A percentile compares a stretch with the other conserved stretches of the same genome.
Conservation (phyloP, 2,888 invertebrate genomes). For the Euzetes globulus region DNA sequence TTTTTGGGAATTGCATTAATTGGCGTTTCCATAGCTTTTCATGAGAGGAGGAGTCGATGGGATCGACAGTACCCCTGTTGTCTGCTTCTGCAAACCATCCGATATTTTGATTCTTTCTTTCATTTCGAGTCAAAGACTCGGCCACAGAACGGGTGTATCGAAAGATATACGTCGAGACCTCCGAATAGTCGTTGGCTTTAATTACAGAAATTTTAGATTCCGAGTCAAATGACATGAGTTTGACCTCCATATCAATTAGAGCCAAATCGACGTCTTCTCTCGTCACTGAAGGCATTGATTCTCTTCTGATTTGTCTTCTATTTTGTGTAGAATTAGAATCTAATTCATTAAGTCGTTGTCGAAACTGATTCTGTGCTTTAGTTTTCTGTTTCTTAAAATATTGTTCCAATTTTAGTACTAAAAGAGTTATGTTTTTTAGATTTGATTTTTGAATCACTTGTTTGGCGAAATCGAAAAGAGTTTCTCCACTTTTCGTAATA, state of each 20-base stretch:
- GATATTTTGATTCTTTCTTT: neutral
- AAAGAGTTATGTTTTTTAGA: constrained; percentile 10
- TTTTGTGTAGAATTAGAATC: neutral
- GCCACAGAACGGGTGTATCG: constrained; percentile 27
- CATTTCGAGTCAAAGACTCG: constrained; percentile 2
- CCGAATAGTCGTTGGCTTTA: neutral
- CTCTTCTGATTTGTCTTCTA: constrained; percentile 6
- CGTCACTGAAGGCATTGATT: neutral
- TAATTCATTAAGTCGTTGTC: constrained; percentile 10
- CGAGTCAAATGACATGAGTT: constrained; percentile 7
- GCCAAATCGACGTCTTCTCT: constrained; percentile 22
- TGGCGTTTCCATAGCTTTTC: constrained; percentile 26
- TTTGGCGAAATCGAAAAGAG: constrained; percentile 5
- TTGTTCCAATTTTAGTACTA: constrained; percentile 5
- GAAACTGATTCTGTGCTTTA: constrained; percentile 14
- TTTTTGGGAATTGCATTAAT: constrained; percentile 31
- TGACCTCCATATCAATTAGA: constrained; percentile 20
- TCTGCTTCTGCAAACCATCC: constrained; percentile 24
- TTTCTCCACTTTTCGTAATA: constrained; percentile 13
- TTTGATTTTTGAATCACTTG: neutral
- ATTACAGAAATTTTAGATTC: neutral
- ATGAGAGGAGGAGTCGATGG: neutral
- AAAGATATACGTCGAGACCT: constrained; percentile 9
- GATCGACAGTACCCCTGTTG: neutral
- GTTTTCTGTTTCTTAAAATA: constrained; percentile 15